Evolutionary conservation across 2,888 invertebrate species (phyloP).

Genomic region (Nymphalis polychloros): DNA sequence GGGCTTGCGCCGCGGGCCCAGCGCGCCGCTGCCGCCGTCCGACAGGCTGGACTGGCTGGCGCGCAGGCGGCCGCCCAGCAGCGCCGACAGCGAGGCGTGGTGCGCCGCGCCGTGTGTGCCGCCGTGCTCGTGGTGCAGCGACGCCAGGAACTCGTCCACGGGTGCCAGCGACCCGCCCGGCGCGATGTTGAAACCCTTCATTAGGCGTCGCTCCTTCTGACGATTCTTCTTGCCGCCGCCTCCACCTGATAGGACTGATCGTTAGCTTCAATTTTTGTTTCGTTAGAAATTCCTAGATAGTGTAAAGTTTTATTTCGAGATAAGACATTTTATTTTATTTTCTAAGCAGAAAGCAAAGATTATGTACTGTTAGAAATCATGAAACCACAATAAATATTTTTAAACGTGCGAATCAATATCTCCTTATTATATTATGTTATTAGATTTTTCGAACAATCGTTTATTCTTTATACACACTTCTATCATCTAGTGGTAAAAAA

Average conservation of each 20-base stretch:
- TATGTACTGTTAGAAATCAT: too few species aligned
- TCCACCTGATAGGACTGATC: conserved; percentile 69
- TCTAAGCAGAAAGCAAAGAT: too few species aligned
- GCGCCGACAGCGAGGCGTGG: conserved; percentile 83
- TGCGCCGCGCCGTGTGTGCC: conserved; percentile 59
- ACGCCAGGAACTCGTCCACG: conserved; percentile 89
- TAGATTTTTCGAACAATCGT: too few species aligned
- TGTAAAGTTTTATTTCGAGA: neutral
- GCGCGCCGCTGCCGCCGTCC: conserved; percentile 51
- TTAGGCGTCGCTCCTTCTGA: conserved; percentile 94
- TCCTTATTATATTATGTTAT: too few species aligned
- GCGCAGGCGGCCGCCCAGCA: conserved; percentile 82
- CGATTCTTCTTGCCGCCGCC: conserved; percentile 96
- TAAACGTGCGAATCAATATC: too few species aligned
- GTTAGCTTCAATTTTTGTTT: conserved; percentile 18
- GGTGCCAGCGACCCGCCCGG: conserved; percentile 86
- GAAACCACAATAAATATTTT: too few species aligned
- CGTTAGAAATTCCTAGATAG: neutral
- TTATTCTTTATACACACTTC: too few species aligned
- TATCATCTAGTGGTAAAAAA: too few species aligned
- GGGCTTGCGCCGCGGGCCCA: conserved; percentile 70
- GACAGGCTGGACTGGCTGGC: conserved; percentile 60
- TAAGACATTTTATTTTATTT: neutral
- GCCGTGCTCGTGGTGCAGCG: conserved; percentile 84
- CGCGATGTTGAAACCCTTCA: conserved; percentile 97